Evolutionary conservation across 2,113 vertebrate genomes (phyloP).

Genomic region (Orcinus orca): DNA sequence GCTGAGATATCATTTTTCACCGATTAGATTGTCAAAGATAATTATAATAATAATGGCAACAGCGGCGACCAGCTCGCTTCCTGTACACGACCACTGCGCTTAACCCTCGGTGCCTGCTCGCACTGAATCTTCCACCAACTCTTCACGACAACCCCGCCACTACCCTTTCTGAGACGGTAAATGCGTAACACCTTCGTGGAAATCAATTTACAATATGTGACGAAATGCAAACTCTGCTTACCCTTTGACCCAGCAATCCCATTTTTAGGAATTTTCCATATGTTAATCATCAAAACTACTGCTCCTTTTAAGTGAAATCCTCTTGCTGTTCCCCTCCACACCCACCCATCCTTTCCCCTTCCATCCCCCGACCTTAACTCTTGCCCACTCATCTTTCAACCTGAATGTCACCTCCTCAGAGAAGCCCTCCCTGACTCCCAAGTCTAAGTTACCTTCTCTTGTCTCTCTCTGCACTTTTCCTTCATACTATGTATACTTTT

Average conservation of each 20-base stretch:
- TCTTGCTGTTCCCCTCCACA: background rate
- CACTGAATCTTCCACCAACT: background rate
- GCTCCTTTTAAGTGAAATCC: background rate
- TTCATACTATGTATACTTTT: background rate
- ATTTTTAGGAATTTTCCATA: background rate
- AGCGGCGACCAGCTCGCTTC: background rate
- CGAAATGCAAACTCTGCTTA: background rate
- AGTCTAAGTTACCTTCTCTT: background rate
- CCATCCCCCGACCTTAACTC: background rate
- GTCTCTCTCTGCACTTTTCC: background rate
- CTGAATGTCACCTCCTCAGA: background rate
- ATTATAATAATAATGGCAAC: constrained; percentile 45
- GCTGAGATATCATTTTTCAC: constrained; percentile 70
- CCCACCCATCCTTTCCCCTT: background rate
- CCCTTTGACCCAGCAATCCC: constrained; percentile 3
- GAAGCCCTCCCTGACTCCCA: background rate
- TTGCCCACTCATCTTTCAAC: background rate
- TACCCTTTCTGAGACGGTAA: background rate
- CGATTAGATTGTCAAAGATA: constrained; percentile 64
- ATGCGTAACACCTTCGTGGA: background rate
- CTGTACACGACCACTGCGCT: fast-evolving
- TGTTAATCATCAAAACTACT: background rate
- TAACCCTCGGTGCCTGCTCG: background rate
- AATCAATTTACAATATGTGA: background rate
- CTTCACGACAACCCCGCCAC: background rate